A percentile compares a stretch with the other conserved stretches of the same genome.
Evolutionary conservation across 2,888 invertebrate genomes (phyloP).

Genomic region (Lasius platythorax): DNA sequence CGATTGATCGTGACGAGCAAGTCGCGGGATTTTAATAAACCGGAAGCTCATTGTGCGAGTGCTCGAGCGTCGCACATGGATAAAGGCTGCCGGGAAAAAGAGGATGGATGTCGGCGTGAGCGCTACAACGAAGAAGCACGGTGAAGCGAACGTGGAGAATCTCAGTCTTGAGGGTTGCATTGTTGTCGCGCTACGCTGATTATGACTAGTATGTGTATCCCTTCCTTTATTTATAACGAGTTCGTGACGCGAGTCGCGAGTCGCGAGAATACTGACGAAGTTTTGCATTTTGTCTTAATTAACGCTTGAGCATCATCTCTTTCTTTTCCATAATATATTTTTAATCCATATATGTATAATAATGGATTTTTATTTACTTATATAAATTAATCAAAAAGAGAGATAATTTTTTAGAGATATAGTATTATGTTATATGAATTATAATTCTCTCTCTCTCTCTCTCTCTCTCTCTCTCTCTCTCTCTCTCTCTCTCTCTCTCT

Average conservation of each 20-base stretch:
- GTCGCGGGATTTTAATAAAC: slow-evolving; percentile 74
- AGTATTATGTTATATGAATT: neutral
- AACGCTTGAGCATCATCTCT: neutral
- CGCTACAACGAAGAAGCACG: slow-evolving; percentile 48
- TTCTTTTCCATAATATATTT: neutral
- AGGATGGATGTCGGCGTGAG: slow-evolving; percentile 22
- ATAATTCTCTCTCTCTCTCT: neutral
- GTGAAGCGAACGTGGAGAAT: slow-evolving; percentile 62
- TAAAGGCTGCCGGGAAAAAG: slow-evolving; percentile 24
- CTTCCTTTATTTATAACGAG: slow-evolving; percentile 53
- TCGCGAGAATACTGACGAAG: slow-evolving; percentile 65
- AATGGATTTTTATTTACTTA: neutral
- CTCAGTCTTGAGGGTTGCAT: slow-evolving; percentile 72
- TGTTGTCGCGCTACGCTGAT: slow-evolving; percentile 80
- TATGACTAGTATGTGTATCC: slow-evolving; percentile 70
- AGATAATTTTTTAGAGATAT: neutral
- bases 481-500: too few species aligned
- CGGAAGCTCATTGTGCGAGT: slow-evolving; percentile 74
- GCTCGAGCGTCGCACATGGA: slow-evolving; percentile 51
- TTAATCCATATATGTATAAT: neutral
- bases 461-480: too few species aligned
- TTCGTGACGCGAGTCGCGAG: slow-evolving; percentile 56
- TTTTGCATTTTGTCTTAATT: slow-evolving; percentile 68
- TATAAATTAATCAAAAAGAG: neutral
- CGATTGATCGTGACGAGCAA: slow-evolving; percentile 63